Percentiles rank a stretch among this genome's conserved stretches.
These are phyloP conservation scores for Potorous gilbertii DNA, from an alignment of 2,797 vertebrate genomes.

Conservation along the genomic window DNA sequence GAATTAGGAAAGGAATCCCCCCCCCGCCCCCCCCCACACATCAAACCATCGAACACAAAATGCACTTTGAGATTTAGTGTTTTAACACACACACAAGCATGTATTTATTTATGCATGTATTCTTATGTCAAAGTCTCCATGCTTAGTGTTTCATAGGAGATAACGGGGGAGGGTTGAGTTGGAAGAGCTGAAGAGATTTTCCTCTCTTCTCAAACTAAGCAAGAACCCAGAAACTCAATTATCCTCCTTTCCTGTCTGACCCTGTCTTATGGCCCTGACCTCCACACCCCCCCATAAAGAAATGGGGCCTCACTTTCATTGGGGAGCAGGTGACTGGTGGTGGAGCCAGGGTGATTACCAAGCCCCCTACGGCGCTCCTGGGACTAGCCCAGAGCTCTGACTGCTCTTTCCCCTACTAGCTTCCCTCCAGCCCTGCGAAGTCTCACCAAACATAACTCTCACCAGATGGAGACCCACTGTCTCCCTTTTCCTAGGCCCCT, in stretches of 20 bases:
- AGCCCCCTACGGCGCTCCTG: not conserved
- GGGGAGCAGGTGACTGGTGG: not conserved
- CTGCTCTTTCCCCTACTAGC: not conserved
- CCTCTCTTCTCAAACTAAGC: not conserved
- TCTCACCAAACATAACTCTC: constrained; percentile 10
- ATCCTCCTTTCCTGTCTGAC: not conserved
- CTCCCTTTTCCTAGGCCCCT: not conserved
- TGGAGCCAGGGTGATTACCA: not conserved
- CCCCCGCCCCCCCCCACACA: not conserved
- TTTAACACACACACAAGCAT: not conserved
- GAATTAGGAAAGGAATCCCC: not conserved
- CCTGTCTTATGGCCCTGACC: not conserved
- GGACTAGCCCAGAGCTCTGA: not conserved
- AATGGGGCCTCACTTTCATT: not conserved
- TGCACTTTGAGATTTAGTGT: not conserved
- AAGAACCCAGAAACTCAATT: not conserved
- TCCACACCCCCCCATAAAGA: not conserved
- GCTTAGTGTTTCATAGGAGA: not conserved
- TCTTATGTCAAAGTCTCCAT: not conserved
- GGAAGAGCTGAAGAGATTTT: not conserved
- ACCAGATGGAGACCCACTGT: not conserved
- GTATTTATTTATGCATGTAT: not conserved
- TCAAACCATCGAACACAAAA: not conserved
- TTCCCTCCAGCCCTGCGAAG: not conserved
- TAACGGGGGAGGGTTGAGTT: not conserved